Percentiles rank a stretch among this genome's conserved stretches.
These are phyloP conservation scores for Harpagoxenus sublaevis DNA, from an alignment of 2,888 invertebrate genomes.

Conservation along the genomic window DNA sequence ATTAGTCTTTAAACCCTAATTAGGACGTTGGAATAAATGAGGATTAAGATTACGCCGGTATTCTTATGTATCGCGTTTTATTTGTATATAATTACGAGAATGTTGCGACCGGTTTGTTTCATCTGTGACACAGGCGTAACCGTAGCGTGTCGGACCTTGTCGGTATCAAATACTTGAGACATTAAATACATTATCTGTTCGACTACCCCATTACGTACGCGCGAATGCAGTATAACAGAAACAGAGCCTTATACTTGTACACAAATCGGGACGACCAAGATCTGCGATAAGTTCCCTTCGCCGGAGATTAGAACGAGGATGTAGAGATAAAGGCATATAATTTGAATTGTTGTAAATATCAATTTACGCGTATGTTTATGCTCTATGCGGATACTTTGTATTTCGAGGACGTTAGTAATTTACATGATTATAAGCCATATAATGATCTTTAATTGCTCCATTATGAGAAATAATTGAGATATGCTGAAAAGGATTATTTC, in stretches of 20 bases:
- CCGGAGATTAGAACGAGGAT: constrained; percentile 30
- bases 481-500: constrained; percentile 9
- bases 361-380: constrained; percentile 24
- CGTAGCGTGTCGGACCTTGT: constrained; percentile 19
- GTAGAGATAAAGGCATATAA: constrained; percentile 9
- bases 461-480: constrained; percentile 48
- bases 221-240: constrained; percentile 32
- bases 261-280: not conserved
- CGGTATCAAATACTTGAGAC: constrained; percentile 61
- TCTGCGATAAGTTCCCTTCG: constrained; percentile 25
- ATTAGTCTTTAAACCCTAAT: constrained; percentile 21
- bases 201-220: constrained; percentile 57
- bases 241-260: constrained; percentile 3
- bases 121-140: constrained; percentile 46
- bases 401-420: constrained; percentile 42
- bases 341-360: constrained; percentile 37
- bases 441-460: constrained; percentile 43
- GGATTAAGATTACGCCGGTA: constrained; percentile 39
- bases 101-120: constrained; percentile 24
- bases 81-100: constrained; percentile 24
- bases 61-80: constrained; percentile 35
- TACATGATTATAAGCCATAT: constrained; percentile 51
- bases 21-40: constrained; percentile 23
- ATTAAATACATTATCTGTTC: constrained; percentile 59
- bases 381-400: not conserved